Percentiles rank a stretch among this genome's conserved stretches.
phyloP scores from a whole-genome alignment of 2,888 invertebrate species.

The Conchocele bisecta region DNA sequence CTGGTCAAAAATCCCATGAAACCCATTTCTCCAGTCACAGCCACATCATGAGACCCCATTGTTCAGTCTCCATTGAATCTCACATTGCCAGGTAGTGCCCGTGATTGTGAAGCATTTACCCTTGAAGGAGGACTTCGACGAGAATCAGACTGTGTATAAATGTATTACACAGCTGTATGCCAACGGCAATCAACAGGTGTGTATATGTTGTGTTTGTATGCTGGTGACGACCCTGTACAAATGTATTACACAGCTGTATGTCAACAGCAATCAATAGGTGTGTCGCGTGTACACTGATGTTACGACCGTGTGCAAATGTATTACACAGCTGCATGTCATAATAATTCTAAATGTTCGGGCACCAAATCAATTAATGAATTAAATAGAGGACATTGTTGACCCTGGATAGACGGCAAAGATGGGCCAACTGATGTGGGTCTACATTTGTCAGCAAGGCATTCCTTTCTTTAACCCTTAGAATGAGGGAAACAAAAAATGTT shows the following conservation, averaged over 20 bases:
- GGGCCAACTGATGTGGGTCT: background rate
- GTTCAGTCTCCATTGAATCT: too few species aligned
- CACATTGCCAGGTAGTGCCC: slow-evolving; percentile 87
- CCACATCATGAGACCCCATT: too few species aligned
- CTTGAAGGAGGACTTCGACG: slow-evolving; percentile 89
- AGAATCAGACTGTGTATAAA: slow-evolving; percentile 88
- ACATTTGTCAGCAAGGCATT: too few species aligned
- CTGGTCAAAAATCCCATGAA: too few species aligned
- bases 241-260: slow-evolving; percentile 87
- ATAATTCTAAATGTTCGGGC: too few species aligned
- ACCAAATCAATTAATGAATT: too few species aligned
- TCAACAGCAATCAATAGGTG: slow-evolving; percentile 85
- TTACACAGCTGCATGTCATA: slow-evolving; percentile 87
- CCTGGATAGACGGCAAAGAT: too few species aligned
- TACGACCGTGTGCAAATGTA: slow-evolving; percentile 87
- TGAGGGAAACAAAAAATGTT: too few species aligned
- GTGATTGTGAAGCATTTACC: slow-evolving; percentile 89
- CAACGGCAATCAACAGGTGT: slow-evolving; percentile 85
- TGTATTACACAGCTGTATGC: slow-evolving; percentile 87
- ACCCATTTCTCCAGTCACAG: too few species aligned
- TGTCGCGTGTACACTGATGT: background rate
- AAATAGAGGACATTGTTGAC: too few species aligned
- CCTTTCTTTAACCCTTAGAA: too few species aligned
- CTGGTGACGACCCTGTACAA: slow-evolving; percentile 86
- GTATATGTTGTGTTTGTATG: background rate